phyloP scores from a whole-genome alignment of 2,888 invertebrate species.

The Lutraria lutraria region DNA sequence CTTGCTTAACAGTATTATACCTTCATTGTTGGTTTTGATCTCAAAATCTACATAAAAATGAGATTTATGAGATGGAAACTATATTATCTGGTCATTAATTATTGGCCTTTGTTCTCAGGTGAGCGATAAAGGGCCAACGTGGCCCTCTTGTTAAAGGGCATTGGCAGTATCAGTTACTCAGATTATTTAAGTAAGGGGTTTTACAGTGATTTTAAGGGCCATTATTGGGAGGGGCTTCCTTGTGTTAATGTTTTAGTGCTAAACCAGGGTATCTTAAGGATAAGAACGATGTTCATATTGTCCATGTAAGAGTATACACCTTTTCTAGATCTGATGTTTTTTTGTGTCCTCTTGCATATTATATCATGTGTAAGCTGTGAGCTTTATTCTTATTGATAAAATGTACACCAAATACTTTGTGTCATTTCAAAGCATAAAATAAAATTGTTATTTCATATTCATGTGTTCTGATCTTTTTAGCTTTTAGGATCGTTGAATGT shows the following conservation, averaged over 20 bases:
- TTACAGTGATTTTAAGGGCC: not conserved
- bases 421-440: conserved; percentile 41
- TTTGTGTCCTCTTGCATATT: conserved; percentile 23
- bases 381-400: conserved; percentile 35
- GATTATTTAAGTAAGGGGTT: not conserved
- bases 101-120: too few species aligned
- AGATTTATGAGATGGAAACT: too few species aligned
- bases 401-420: conserved; percentile 46
- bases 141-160: too few species aligned
- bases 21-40: too few species aligned
- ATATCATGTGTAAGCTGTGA: conserved; percentile 31
- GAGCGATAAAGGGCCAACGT: too few species aligned
- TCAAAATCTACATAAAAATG: too few species aligned
- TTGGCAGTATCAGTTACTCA: too few species aligned
- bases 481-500: too few species aligned
- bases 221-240: not conserved
- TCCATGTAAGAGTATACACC: not conserved
- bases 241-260: not conserved
- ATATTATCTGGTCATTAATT: too few species aligned
- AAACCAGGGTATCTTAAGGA: not conserved
- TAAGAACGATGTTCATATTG: not conserved
- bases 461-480: not conserved
- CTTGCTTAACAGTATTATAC: too few species aligned
- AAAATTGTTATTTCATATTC: conserved; percentile 42
- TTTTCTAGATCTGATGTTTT: conserved; percentile 30